A percentile compares a stretch with the other conserved stretches of the same genome.
Evolutionary conservation across 2,113 vertebrate genomes (phyloP).

Genomic region (Ardeotis arabs): DNA sequence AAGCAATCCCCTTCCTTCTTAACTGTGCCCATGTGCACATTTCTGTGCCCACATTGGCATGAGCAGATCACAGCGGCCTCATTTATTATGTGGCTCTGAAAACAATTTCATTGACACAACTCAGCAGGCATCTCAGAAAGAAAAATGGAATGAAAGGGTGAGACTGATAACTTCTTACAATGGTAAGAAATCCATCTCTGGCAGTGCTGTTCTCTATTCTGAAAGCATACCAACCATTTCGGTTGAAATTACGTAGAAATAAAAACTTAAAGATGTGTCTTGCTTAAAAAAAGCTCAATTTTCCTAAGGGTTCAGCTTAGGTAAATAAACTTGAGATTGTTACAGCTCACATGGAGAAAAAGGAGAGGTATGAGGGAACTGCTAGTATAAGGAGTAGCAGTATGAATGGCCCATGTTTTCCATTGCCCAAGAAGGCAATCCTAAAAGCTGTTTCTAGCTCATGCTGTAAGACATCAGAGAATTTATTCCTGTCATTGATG

Average conservation of each 20-base stretch:
- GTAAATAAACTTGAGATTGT: neutral
- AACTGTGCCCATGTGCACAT: neutral
- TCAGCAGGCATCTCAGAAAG: neutral
- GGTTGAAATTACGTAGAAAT: neutral
- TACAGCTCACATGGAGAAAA: neutral
- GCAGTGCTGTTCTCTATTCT: neutral
- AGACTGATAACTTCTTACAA: neutral
- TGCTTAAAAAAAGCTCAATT: neutral
- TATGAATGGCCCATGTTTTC: neutral
- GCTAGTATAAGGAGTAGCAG: neutral
- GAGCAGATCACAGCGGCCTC: neutral
- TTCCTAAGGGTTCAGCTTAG: neutral
- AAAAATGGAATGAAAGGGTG: neutral
- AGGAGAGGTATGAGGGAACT: neutral
- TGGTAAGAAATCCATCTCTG: neutral
- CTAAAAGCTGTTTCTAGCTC: neutral
- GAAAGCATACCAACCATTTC: neutral
- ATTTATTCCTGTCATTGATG: conserved; percentile 9
- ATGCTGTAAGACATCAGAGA: neutral
- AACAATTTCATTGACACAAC: neutral
- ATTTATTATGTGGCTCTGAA: neutral
- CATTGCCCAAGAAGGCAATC: conserved; percentile 4
- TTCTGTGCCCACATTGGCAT: neutral
- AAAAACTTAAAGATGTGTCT: neutral
- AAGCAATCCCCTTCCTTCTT: neutral